A percentile compares a stretch with the other conserved stretches of the same genome.
phyloP scores from a whole-genome alignment of 2,113 vertebrate genomes.

The Delphinapterus leucas region DNA sequence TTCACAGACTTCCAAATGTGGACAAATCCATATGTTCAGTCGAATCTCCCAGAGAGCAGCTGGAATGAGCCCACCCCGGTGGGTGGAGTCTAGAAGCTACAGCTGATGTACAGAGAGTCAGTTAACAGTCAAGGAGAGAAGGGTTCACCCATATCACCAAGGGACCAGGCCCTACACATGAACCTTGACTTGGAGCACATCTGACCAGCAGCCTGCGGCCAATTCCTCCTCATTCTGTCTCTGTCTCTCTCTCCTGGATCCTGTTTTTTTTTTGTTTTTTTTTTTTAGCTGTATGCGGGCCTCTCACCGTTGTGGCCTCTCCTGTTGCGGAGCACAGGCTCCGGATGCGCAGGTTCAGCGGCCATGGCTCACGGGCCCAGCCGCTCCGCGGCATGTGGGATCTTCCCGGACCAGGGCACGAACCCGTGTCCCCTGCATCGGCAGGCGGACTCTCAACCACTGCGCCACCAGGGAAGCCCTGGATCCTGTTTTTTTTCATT shows the following conservation, averaged over 20 bases:
- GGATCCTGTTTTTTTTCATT: background rate
- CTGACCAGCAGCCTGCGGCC: background rate
- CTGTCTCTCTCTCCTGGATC: background rate
- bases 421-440: no score
- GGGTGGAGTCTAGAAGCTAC: background rate
- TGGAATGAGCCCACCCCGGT: accelerated
- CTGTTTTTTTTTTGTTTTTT: no score
- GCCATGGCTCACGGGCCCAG: no score
- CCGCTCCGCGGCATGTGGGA: no score
- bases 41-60: background rate
- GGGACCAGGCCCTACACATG: background rate
- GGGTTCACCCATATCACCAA: accelerated
- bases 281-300: no score
- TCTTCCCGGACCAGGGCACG: no score
- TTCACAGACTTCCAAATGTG: background rate
- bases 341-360: no score
- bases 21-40: background rate
- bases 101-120: accelerated
- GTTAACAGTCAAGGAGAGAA: background rate
- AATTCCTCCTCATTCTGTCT: background rate
- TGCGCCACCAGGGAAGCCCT: background rate
- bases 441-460: no score
- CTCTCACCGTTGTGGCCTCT: no score
- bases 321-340: no score
- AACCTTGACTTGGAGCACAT: background rate